Evolutionary conservation across 2,797 vertebrate genomes (phyloP), one percentile per base, ranked within the genome.

Genomic region (Danio choprae): DNA sequence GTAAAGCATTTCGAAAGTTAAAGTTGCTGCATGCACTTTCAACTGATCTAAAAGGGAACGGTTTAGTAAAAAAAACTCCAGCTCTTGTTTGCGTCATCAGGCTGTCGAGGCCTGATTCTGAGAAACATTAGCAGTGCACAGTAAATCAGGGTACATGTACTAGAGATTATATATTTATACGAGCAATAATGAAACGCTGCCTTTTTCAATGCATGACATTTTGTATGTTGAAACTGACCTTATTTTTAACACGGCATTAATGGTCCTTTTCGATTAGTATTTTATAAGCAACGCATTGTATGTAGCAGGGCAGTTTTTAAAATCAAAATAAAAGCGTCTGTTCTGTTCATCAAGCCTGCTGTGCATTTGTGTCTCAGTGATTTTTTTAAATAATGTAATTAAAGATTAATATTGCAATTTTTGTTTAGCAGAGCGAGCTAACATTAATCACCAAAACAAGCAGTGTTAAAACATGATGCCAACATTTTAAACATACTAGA

Each of bases 121-220:
- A 50, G 65, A 22, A 71, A 63, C 48, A 40, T 90, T 87, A 83
- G 79, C 81, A 64, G 74, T 62, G 65, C 84, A 86, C 80, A 83
- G 82, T 77, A 72, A 77, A 84, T 88, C 72, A 62, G 59, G 68
- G 63, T 73, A 81, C 69, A 73, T 55, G 9, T 48, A 51, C 56
- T 63, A 91, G 82, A 94, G 88, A 91, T 92, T 88, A 55, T 94
- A 93, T 94, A 93, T 94, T 92, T 94, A 79, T 93, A 93, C 65
- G 82, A 91, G 76, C 75, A 83, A 86, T 68, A 74, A 75, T 76
- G 80, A 85, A 86, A 88, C 78, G 89, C 89, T 90, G 90, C 91
- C 90, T 93, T 93, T 92, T 83, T 90, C 90, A 91, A 90, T 90
- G 87, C 87, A 89, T 87, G 83, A 75, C 36, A 44, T 85, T 91